These are phyloP conservation scores for Egretta garzetta DNA, from an alignment of 2,113 vertebrate species.

Conservation along the genomic window DNA sequence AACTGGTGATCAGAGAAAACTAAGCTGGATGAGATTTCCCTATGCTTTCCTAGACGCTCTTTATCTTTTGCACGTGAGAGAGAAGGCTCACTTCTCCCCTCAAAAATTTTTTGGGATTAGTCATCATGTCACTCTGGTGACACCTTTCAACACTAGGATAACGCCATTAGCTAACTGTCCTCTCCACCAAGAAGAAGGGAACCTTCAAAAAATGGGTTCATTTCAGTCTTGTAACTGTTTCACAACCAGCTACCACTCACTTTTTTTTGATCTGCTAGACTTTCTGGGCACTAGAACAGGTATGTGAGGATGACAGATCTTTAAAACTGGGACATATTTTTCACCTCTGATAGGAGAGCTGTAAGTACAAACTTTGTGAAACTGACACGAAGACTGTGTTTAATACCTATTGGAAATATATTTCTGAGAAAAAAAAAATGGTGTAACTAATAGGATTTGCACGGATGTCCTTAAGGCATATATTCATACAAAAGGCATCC, in stretches of 20 bases:
- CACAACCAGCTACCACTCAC: neutral
- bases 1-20: neutral
- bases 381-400: neutral
- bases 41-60: neutral
- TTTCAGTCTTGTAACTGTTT: neutral
- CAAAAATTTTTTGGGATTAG: neutral
- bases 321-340: neutral
- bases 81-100: neutral
- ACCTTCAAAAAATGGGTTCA: neutral
- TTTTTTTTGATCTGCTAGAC: neutral
- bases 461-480: neutral
- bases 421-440: neutral
- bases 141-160: neutral
- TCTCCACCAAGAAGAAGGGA: neutral
- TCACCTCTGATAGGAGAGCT: neutral
- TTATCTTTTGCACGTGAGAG: neutral
- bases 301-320: neutral
- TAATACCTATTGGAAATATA: neutral
- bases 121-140: accelerated
- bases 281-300: neutral
- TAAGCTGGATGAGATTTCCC: neutral
- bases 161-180: neutral
- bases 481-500: neutral
- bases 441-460: neutral
- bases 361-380: neutral